Conservation (phyloP, 2,113 vertebrate genomes). For the Strigops habroptila region DNA sequence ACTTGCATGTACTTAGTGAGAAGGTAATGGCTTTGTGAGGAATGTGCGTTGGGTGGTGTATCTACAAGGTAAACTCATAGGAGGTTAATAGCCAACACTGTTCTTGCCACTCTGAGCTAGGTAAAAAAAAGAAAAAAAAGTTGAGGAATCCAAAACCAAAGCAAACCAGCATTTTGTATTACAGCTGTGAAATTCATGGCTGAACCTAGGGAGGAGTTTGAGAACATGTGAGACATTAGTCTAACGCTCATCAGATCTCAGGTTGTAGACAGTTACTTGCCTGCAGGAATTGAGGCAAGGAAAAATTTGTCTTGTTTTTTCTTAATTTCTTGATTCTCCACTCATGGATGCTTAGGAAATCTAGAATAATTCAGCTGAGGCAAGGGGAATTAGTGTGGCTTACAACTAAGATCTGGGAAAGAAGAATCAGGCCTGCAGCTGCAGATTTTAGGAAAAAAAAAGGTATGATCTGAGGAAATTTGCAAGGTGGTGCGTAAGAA, state of each 20-base stretch:
- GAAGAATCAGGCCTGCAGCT: background rate
- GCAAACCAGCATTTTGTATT: background rate
- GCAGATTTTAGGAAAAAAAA: background rate
- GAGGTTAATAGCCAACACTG: background rate
- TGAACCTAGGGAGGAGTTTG: background rate
- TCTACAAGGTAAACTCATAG: background rate
- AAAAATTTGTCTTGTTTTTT: background rate
- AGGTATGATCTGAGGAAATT: background rate
- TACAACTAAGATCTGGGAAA: background rate
- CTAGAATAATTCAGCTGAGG: background rate
- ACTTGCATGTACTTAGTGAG: background rate
- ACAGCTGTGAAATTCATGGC: background rate
- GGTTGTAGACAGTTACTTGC: background rate
- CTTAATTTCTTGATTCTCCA: background rate
- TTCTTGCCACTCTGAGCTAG: background rate
- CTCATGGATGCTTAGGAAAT: background rate
- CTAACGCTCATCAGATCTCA: background rate
- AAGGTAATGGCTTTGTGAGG: background rate
- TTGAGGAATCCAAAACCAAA: background rate
- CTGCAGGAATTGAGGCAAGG: background rate
- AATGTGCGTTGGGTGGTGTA: accelerated
- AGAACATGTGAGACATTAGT: background rate
- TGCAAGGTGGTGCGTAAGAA: background rate
- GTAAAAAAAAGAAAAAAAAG: background rate
- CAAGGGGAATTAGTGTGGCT: background rate